Percentiles rank a stretch among this genome's conserved stretches.
Evolutionary conservation across 2,797 vertebrate species (phyloP).

Genomic region (Propithecus deckenii): DNA sequence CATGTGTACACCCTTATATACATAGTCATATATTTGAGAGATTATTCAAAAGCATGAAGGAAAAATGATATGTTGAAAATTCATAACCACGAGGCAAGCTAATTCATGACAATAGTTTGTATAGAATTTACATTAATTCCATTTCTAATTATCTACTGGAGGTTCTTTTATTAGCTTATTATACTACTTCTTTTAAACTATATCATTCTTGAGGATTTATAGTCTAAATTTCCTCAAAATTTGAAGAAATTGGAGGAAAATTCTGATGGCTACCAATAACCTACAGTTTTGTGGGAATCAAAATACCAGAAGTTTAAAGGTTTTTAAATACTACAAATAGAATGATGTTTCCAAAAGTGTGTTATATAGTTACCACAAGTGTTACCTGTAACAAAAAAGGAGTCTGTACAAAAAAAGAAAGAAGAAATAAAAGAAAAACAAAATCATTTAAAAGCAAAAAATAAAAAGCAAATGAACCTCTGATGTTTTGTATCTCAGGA

Average conservation of each 20-base stretch:
- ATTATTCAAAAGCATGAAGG: not conserved
- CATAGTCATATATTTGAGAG: not conserved
- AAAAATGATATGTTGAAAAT: not conserved
- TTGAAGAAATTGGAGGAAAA: not conserved
- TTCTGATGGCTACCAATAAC: not conserved
- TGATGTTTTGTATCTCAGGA: not conserved
- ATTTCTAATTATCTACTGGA: not conserved
- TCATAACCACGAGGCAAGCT: not conserved
- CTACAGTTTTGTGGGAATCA: not conserved
- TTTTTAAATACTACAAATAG: not conserved
- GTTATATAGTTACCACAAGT: not conserved
- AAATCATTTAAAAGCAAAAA: not conserved
- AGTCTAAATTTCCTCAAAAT: not conserved
- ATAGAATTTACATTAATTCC: not conserved
- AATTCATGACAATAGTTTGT: not conserved
- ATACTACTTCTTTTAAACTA: not conserved
- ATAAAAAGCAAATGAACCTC: not conserved
- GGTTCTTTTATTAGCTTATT: not conserved
- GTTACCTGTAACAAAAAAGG: not conserved
- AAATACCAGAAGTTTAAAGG: not conserved
- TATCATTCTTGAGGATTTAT: not conserved
- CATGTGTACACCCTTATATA: not conserved
- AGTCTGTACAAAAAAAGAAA: not conserved
- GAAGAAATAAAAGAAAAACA: not conserved
- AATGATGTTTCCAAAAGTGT: not conserved